Conservation (phyloP, 2,113 vertebrate species). For the Speoplatyrhinus poulsoni region DNA sequence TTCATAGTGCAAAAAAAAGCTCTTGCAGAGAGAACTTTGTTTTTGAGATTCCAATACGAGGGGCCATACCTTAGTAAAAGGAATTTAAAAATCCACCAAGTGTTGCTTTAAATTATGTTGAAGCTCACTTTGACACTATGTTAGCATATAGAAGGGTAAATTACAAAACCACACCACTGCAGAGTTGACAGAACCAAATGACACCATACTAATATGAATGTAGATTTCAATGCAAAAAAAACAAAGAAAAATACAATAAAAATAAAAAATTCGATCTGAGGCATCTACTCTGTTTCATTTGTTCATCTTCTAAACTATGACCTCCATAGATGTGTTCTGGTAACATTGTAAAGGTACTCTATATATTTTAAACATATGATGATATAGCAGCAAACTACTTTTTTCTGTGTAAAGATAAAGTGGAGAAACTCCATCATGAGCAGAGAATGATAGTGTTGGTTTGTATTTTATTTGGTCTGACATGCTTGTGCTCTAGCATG, state of each 20-base stretch:
- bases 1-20: background rate
- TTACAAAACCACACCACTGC: conserved; percentile 36
- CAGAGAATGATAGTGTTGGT: no score
- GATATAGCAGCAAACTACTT: background rate
- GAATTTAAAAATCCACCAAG: conserved; percentile 5
- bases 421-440: no score
- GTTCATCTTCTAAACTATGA: background rate
- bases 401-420: background rate
- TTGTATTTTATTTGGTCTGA: no score
- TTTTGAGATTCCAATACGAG: conserved; percentile 34
- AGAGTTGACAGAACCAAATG: conserved; percentile 63
- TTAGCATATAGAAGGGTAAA: conserved; percentile 27
- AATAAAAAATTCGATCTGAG: conserved; percentile 50
- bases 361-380: no score
- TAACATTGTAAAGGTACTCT: no score
- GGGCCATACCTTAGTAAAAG: conserved; percentile 39
- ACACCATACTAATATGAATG: conserved; percentile 72
- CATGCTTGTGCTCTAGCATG: no score
- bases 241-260: conserved; percentile 19
- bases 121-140: conserved; percentile 26
- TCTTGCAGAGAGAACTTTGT: background rate
- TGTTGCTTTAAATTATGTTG: conserved; percentile 31
- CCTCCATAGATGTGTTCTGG: background rate
- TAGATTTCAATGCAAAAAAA: conserved; percentile 63
- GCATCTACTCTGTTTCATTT: background rate